Percentiles rank a stretch among this genome's conserved stretches.
These are phyloP conservation scores for Halichoerus grypus DNA, from an alignment of 2,113 vertebrate species.

Conservation along the genomic window DNA sequence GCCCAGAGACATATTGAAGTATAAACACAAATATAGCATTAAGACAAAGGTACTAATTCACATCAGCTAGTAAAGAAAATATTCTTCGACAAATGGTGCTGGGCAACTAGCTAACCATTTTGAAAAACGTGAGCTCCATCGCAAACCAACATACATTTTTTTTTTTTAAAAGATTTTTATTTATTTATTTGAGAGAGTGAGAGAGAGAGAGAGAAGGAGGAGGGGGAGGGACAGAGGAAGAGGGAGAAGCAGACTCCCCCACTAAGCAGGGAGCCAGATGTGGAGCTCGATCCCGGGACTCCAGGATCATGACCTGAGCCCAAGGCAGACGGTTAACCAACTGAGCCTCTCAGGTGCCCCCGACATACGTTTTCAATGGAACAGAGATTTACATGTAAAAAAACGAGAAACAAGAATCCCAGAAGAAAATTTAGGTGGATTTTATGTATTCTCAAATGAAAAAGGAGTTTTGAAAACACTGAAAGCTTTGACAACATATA, in stretches of 20 bases:
- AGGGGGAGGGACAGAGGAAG: no score
- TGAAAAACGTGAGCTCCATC: not conserved
- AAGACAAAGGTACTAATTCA: not conserved
- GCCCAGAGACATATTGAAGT: not conserved
- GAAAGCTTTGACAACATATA: not conserved
- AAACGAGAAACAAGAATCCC: not conserved
- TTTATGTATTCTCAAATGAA: slow-evolving; percentile 2
- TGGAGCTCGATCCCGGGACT: no score
- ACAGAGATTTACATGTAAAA: slow-evolving; percentile 1
- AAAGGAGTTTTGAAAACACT: not conserved
- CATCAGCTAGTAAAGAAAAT: not conserved
- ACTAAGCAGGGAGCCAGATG: no score
- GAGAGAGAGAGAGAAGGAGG: no score
- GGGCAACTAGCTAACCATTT: not conserved
- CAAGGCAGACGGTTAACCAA: no score
- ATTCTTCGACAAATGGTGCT: not conserved
- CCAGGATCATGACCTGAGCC: no score
- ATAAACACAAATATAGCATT: not conserved
- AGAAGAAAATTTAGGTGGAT: not conserved
- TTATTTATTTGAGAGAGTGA: no score
- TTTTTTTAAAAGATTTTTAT: no score
- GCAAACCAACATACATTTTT: not conserved
- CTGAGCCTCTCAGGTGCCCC: no score
- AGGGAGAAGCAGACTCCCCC: no score
- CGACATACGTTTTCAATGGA: not conserved